phyloP scores from a whole-genome alignment of 2,113 vertebrate genomes.

The Alligator sinensis region DNA sequence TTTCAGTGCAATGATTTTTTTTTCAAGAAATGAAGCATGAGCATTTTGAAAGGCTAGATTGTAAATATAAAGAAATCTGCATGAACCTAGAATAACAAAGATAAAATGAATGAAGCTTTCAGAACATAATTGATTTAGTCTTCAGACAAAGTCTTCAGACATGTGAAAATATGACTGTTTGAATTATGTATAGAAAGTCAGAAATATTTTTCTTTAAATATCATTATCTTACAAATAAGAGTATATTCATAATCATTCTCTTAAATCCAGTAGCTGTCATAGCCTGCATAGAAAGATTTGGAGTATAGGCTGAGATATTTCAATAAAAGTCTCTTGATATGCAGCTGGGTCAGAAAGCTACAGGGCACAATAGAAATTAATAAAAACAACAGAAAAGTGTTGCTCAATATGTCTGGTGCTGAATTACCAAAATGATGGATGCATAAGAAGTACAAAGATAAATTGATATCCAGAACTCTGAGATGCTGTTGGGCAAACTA shows the following conservation, averaged over 20 bases:
- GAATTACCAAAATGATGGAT: slow-evolving; percentile 6
- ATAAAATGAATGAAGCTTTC: not conserved
- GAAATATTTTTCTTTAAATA: not conserved
- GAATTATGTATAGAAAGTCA: slow-evolving; percentile 4
- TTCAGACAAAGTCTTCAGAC: slow-evolving; percentile 19
- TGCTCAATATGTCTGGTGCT: not conserved
- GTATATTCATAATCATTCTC: not conserved
- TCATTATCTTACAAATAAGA: not conserved
- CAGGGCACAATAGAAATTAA: not conserved
- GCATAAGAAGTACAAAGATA: not conserved
- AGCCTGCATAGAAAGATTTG: not conserved
- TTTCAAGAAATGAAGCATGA: not conserved
- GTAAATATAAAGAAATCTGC: not conserved
- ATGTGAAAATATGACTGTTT: not conserved
- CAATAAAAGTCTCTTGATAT: slow-evolving; percentile 2
- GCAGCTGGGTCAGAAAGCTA: not conserved
- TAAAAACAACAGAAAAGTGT: not conserved
- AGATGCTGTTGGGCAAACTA: slow-evolving; percentile 12
- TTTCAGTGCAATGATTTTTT: not conserved
- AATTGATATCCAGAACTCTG: slow-evolving; percentile 6
- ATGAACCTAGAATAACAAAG: not conserved
- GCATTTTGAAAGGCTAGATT: not conserved
- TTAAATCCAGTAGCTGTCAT: not conserved
- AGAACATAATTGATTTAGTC: not conserved
- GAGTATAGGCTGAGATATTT: not conserved